A percentile compares a stretch with the other conserved stretches of the same genome.
These are phyloP conservation scores for Anoplius nigerrimus DNA, from an alignment of 2,888 invertebrate species.

Conservation along the genomic window DNA sequence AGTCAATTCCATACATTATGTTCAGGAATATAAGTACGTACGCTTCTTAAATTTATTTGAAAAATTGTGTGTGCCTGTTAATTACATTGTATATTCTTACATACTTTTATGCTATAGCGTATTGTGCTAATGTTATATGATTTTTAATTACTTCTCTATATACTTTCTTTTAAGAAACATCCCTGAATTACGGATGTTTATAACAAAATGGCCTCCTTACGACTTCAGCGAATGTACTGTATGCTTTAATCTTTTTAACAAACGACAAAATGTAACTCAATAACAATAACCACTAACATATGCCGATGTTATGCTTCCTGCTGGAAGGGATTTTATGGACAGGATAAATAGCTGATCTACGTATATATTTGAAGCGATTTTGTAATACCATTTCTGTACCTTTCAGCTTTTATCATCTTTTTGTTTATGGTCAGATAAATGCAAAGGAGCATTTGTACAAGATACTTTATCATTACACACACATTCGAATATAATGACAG, in stretches of 20 bases:
- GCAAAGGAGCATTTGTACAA: conserved; percentile 40
- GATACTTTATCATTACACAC: background rate
- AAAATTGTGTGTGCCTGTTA: background rate
- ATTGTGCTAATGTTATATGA: too few relatives aligned
- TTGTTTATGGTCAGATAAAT: conserved; percentile 30
- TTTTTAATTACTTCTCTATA: too few relatives aligned
- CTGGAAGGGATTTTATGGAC: conserved; percentile 21
- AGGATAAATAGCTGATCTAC: conserved; percentile 12
- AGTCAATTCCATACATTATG: too few relatives aligned
- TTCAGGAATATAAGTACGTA: too few relatives aligned
- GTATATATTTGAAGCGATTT: conserved; percentile 18
- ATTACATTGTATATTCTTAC: too few relatives aligned
- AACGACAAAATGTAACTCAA: conserved; percentile 24
- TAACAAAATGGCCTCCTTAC: conserved; percentile 1
- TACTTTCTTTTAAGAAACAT: background rate
- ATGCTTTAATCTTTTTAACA: conserved; percentile 33
- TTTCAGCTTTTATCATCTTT: conserved; percentile 51
- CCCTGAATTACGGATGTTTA: conserved; percentile 14
- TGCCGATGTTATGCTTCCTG: conserved; percentile 1
- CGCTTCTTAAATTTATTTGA: background rate
- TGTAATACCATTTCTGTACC: conserved; percentile 43
- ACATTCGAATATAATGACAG: too few relatives aligned
- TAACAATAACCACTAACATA: background rate
- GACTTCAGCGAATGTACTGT: conserved; percentile 21
- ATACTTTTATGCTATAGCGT: too few relatives aligned